Evolutionary conservation across 2,888 invertebrate species (phyloP).

Genomic region (Cetonia aurata): DNA sequence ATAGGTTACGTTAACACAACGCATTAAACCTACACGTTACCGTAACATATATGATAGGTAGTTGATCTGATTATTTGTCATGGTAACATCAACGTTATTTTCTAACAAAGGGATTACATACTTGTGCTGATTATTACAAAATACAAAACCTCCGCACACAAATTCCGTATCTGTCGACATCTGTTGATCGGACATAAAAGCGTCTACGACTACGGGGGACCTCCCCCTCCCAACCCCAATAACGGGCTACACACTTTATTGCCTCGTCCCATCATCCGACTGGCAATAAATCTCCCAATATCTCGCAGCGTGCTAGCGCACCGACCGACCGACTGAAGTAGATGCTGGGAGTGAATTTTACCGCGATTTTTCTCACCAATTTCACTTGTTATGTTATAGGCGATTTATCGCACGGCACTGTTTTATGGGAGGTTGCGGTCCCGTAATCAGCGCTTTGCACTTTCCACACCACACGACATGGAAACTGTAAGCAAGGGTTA

Average conservation of each 20-base stretch:
- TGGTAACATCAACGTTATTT: too few relatives aligned
- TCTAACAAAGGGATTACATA: too few relatives aligned
- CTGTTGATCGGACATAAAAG: slow-evolving; percentile 37
- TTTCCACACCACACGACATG: too few relatives aligned
- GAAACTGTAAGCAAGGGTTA: too few relatives aligned
- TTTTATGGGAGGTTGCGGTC: too few relatives aligned
- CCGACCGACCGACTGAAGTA: neutral
- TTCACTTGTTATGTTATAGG: neutral
- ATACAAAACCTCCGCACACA: too few relatives aligned
- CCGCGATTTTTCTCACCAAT: slow-evolving; percentile 3
- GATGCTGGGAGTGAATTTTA: neutral
- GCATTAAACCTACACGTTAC: too few relatives aligned
- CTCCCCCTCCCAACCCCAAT: slow-evolving; percentile 13
- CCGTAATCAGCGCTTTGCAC: too few relatives aligned
- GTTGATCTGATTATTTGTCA: too few relatives aligned
- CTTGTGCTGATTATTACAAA: too few relatives aligned
- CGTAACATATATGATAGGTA: too few relatives aligned
- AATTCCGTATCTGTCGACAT: slow-evolving; percentile 30
- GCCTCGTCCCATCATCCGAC: slow-evolving; percentile 6
- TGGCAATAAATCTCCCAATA: slow-evolving; percentile 22
- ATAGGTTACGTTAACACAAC: too few relatives aligned
- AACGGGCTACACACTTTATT: slow-evolving; percentile 10
- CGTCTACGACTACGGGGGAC: slow-evolving; percentile 7
- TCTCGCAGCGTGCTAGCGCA: slow-evolving; percentile 4
- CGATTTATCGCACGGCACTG: slow-evolving; percentile 6